Evolutionary conservation across 2,113 vertebrate genomes (phyloP), one percentile per base, ranked within the genome.

Genomic region (Fulmarus glacialis): DNA sequence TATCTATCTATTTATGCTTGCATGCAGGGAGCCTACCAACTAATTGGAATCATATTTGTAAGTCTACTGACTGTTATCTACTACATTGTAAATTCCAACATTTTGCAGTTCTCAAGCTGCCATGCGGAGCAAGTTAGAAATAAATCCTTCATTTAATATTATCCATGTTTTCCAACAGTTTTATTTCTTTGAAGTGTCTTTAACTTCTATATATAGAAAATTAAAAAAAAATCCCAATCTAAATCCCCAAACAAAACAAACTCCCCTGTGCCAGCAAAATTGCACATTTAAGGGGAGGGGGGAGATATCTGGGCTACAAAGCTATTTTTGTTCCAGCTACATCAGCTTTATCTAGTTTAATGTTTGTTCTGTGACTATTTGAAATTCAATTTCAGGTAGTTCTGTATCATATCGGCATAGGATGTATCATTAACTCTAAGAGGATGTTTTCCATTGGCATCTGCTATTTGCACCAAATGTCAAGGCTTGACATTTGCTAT

Each of bases 401-500:
- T 97, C 74, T 90, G 89, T 89, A 83, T 82, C 77, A 72, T 82
- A 96, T 97, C 90, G 81, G 73, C 75, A 92, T 82, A 80, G 79
- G 79, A 95, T 70, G 71, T 83, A 95, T 93, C 93, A 95, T 91
- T 95, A 90, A 90, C 80, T 95, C 89, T 89, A 81, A 79, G 82
- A 97, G 82, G 90, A 79, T 89, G 73, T 91, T 97, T 92, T 96
- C 67, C 71, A 82, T 91, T 47, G 89, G 88, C 87, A 97, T 91
- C 94, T 96, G 96, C 91, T 97, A 86, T 95, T 97, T 82, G 92
- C 91, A 94, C 68, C 94, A 98, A 95, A 98, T 97, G 96, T 97
- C 96, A 98, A 95, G 90, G 36, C 52, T 90, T 98, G 97, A 98
- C 95, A 97, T 98, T 97, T 98, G 93, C 96, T 96, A 72, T 93